phyloP scores from a whole-genome alignment of 2,113 vertebrate genomes.

The Sceloporus tristichus region DNA sequence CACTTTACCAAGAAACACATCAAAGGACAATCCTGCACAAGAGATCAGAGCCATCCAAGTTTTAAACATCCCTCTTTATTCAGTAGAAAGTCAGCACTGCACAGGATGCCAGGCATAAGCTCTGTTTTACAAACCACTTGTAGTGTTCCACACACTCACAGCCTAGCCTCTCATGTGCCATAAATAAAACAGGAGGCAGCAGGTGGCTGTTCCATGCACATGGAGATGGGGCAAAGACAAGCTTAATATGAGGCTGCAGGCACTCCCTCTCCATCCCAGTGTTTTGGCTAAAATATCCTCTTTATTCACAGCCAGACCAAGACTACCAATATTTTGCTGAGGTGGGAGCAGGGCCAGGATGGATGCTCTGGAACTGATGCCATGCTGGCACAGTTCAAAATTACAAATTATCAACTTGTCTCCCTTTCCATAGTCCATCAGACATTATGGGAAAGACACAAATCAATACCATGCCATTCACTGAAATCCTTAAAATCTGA shows the following conservation, averaged over 20 bases:
- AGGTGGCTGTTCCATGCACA: conserved; percentile 62
- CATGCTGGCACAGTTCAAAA: background rate
- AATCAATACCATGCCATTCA: background rate
- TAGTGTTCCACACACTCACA: accelerated
- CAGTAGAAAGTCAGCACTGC: conserved; percentile 50
- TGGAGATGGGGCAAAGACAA: conserved; percentile 56
- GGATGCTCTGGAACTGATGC: background rate
- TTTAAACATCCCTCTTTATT: conserved; percentile 69
- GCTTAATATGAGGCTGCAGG: conserved; percentile 54
- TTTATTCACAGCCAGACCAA: background rate
- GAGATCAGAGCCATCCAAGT: background rate
- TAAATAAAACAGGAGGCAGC: conserved; percentile 19
- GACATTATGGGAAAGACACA: background rate
- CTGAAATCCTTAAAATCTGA: background rate
- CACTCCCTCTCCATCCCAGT: accelerated
- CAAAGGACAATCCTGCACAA: background rate
- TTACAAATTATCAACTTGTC: background rate
- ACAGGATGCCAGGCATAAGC: conserved; percentile 38
- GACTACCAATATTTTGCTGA: background rate
- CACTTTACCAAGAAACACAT: background rate
- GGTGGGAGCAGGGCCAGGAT: background rate
- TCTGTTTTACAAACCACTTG: background rate
- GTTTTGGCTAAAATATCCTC: background rate
- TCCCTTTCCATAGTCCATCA: background rate
- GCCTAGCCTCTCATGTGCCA: background rate